Percentiles rank a stretch among this genome's conserved stretches.
phyloP scores from a whole-genome alignment of 2,797 vertebrate species.

The Silurus aristotelis region DNA sequence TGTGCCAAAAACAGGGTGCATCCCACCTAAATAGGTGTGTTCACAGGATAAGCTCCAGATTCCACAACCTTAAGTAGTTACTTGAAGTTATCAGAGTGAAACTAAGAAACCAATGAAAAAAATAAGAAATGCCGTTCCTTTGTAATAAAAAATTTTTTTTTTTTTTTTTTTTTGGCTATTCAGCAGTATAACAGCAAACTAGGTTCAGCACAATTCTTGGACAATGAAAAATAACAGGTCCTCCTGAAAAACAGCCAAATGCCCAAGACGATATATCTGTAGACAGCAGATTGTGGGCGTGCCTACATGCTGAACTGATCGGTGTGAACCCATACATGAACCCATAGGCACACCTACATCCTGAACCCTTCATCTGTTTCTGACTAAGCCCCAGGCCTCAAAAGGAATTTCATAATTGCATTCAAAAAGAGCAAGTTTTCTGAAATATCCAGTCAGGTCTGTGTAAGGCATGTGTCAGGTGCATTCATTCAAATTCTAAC shows the following conservation, averaged over 20 bases:
- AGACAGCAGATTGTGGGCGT: constrained; percentile 14
- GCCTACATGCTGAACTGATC: constrained; percentile 15
- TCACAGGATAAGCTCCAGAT: neutral
- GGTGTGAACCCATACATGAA: constrained; percentile 12
- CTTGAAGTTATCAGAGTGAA: neutral
- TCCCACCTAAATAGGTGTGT: neutral
- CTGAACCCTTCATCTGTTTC: constrained; percentile 20
- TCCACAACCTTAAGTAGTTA: neutral
- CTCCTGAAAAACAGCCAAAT: neutral
- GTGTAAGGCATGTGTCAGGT: neutral
- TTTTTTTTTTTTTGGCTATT: neutral
- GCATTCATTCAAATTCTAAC: neutral
- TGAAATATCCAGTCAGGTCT: neutral
- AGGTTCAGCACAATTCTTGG: neutral
- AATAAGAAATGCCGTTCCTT: neutral
- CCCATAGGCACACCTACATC: neutral
- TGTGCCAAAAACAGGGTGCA: neutral
- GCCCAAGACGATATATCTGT: neutral
- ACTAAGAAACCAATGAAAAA: neutral
- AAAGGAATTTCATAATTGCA: neutral
- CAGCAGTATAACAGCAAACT: neutral
- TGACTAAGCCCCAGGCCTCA: neutral
- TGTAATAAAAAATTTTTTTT: no score
- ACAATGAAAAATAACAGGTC: neutral
- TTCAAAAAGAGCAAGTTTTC: neutral